Percentiles rank a stretch among this genome's conserved stretches.
Evolutionary conservation across 2,888 invertebrate genomes (phyloP).

Genomic region (Germaria angustata): DNA sequence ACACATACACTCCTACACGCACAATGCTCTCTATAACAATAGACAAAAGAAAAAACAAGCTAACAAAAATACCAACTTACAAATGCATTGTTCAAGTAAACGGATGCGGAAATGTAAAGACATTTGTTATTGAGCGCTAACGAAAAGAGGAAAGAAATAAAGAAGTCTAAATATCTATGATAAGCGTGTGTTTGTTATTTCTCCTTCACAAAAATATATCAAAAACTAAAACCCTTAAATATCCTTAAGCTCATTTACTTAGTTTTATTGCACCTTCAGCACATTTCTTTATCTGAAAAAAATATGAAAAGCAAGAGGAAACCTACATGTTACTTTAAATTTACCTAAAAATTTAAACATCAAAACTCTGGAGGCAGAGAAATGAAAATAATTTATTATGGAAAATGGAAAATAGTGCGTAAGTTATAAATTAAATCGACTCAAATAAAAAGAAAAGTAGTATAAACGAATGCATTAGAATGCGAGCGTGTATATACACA

Average conservation of each 20-base stretch:
- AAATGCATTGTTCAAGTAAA: conserved; percentile 52
- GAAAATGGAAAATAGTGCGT: conserved; percentile 59
- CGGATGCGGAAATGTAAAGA: conserved; percentile 66
- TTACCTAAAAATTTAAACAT: conserved; percentile 15
- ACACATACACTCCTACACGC: not conserved
- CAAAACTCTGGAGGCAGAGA: not conserved
- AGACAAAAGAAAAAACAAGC: not conserved
- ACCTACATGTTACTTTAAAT: conserved; percentile 17
- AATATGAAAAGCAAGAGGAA: not conserved
- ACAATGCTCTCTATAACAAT: not conserved
- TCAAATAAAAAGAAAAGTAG: conserved; percentile 18
- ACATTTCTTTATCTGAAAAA: not conserved
- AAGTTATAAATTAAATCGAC: conserved; percentile 60
- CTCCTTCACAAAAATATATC: not conserved
- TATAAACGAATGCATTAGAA: not conserved
- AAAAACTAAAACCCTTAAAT: not conserved
- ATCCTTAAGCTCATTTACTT: not conserved
- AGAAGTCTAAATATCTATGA: conserved; percentile 21
- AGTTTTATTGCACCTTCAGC: conserved; percentile 56
- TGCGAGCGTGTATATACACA: not conserved
- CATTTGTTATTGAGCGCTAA: conserved; percentile 62
- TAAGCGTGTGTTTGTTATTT: not conserved
- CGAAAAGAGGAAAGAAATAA: conserved; percentile 39
- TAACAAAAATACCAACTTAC: conserved; percentile 10
- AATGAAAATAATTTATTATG: conserved; percentile 39